These are phyloP conservation scores for Chelonus insularis DNA, from an alignment of 1,140 invertebrate species.

Conservation along the genomic window DNA sequence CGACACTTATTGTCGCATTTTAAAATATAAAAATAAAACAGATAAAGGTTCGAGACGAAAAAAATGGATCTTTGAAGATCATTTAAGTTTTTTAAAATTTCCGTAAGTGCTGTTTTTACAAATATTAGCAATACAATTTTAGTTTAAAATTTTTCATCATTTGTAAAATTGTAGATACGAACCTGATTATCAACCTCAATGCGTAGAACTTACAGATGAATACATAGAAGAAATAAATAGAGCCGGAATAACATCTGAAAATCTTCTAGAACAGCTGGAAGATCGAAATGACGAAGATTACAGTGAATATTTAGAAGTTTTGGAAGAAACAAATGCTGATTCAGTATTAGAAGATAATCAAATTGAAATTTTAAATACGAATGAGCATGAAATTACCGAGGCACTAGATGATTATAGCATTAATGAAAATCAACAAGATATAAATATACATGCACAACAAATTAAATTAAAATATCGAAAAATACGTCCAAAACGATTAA, in stretches of 20 bases:
- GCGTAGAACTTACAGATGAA: slow-evolving; percentile 49
- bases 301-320: slow-evolving; percentile 51
- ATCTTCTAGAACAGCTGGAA: slow-evolving; percentile 52
- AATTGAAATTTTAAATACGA: slow-evolving; percentile 28
- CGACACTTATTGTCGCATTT: slow-evolving; percentile 52
- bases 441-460: slow-evolving; percentile 41
- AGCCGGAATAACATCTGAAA: slow-evolving; percentile 43
- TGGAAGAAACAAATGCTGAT: slow-evolving; percentile 41
- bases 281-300: slow-evolving; percentile 53
- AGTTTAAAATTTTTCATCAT: too few relatives aligned
- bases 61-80: slow-evolving; percentile 57
- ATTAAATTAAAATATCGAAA: slow-evolving; percentile 51
- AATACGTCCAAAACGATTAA: slow-evolving; percentile 45
- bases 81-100: slow-evolving; percentile 53
- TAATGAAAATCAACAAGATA: slow-evolving; percentile 26
- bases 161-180: slow-evolving; percentile 48
- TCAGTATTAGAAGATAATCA: slow-evolving; percentile 28
- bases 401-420: slow-evolving; percentile 16
- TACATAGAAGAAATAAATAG: slow-evolving; percentile 51
- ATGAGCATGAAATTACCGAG: slow-evolving; percentile 3
- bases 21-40: slow-evolving; percentile 53
- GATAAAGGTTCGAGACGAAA: slow-evolving; percentile 49
- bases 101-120: slow-evolving; percentile 41
- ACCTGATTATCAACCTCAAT: slow-evolving; percentile 46
- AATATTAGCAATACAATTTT: not conserved